phyloP scores from a whole-genome alignment of 1,140 invertebrate genomes.

The Microplitis demolitor region DNA sequence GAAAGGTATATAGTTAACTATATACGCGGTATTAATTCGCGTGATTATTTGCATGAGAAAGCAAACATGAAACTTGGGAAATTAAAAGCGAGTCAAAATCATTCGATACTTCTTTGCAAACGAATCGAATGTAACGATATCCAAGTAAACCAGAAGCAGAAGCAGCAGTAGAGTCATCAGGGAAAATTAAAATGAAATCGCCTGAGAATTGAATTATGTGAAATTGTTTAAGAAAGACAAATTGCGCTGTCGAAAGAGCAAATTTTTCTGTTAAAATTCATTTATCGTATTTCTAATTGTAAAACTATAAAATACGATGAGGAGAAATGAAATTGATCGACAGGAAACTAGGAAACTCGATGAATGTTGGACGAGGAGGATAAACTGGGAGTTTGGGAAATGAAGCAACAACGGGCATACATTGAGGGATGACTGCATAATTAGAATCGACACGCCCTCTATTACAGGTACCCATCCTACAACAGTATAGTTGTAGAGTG shows the following conservation, averaged over 20 bases:
- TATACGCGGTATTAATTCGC: slow-evolving; percentile 7
- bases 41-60: slow-evolving; percentile 31
- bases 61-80: slow-evolving; percentile 1
- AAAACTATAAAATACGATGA: too few relatives aligned
- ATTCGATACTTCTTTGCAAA: background rate
- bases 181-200: too few relatives aligned
- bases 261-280: background rate
- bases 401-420: slow-evolving; percentile 8
- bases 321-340: too few relatives aligned
- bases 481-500: slow-evolving; percentile 22
- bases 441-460: slow-evolving; percentile 37
- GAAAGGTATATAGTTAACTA: background rate
- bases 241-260: background rate
- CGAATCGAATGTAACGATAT: too few relatives aligned
- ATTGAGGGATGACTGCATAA: slow-evolving; percentile 36
- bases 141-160: too few relatives aligned
- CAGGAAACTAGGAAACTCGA: background rate
- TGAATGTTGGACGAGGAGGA: slow-evolving; percentile 14
- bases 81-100: background rate
- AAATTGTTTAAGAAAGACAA: too few relatives aligned
- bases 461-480: slow-evolving; percentile 32
- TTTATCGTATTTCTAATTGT: too few relatives aligned
- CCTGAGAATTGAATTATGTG: too few relatives aligned
- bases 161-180: too few relatives aligned
- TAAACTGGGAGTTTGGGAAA: too few relatives aligned